Conservation (phyloP, 2,888 invertebrate genomes). For the Cheilosia pagana region DNA sequence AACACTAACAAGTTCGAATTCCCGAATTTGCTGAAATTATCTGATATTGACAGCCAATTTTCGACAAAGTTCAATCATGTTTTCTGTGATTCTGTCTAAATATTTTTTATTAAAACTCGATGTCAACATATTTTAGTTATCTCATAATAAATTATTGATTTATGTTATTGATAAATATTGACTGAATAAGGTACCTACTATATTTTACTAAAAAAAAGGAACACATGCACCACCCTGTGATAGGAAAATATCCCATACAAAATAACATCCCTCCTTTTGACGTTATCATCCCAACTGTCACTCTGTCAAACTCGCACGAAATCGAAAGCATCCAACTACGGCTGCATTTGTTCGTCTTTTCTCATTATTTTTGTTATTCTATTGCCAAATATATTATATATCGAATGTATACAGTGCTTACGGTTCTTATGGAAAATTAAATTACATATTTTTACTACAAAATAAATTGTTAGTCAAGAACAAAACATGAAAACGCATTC, state of each 20-base stretch:
- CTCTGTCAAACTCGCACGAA: constrained; percentile 22
- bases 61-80: too few species aligned
- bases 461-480: not conserved
- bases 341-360: constrained; percentile 26
- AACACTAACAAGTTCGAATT: too few species aligned
- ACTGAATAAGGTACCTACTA: too few species aligned
- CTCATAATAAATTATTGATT: too few species aligned
- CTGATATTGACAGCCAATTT: too few species aligned
- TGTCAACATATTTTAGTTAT: too few species aligned
- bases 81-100: too few species aligned
- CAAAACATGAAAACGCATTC: constrained; percentile 36
- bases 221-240: not conserved
- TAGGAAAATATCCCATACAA: not conserved
- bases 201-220: too few species aligned
- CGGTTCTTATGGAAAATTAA: not conserved
- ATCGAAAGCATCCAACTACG: constrained; percentile 8
- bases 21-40: too few species aligned
- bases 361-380: not conserved
- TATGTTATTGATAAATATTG: too few species aligned
- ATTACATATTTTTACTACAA: not conserved
- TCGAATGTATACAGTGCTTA: not conserved
- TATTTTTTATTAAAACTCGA: too few species aligned
- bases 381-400: not conserved
- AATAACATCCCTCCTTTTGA: constrained; percentile 25
- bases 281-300: constrained; percentile 38